Base-by-base conservation (phyloP, 1,140 invertebrate species). In the Zaprionus kolodkinae region DNA sequence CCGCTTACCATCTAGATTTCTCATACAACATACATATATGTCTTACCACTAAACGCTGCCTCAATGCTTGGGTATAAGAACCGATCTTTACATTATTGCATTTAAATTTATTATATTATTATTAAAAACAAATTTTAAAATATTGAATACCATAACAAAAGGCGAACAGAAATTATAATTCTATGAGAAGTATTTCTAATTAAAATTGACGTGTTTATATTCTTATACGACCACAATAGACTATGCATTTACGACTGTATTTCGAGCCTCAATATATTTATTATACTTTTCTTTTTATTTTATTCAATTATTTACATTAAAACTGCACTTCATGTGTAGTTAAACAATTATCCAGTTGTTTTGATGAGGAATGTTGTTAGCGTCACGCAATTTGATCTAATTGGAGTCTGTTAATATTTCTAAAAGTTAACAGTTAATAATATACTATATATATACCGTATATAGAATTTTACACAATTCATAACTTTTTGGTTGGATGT, bases 221-320 rank as follows among this genome's bases (percentile, higher is more conserved):
- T 66, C 74, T 65, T 43, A n/a, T 13, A 43, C n/a, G 40, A 43
- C 40, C 40, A n/a, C n/a, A 43, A 43, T 43, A n/a, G 38, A 40
- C 38, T 45, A 15, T 45, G 13, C n/a, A 17, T 15, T 15, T 15
- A 6, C n/a, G 40, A 45, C n/a, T 9, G 33, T 35, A 45, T 72
- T 72, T 83, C 69, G 76, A 79, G 69, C 60, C 67, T 68, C 30
- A 45, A 74, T 77, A 66, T 83, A 15, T 86, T 78, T 7, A 40
- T 40, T 78, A 67, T 64, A 72, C 70, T 61, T 62, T 66, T 61
- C 40, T 82, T 69, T 77, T 76, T 38, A 52, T 76, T 64, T 56
- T 48, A 75, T 73, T 83, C 45, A 78, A 81, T 64, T 87, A 89
- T 88, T 87, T 87, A 87, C 84, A 89, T 61, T 68, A 65, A 84